Base-by-base conservation (phyloP, 1,140 invertebrate genomes). In the Musca vetustissima region DNA sequence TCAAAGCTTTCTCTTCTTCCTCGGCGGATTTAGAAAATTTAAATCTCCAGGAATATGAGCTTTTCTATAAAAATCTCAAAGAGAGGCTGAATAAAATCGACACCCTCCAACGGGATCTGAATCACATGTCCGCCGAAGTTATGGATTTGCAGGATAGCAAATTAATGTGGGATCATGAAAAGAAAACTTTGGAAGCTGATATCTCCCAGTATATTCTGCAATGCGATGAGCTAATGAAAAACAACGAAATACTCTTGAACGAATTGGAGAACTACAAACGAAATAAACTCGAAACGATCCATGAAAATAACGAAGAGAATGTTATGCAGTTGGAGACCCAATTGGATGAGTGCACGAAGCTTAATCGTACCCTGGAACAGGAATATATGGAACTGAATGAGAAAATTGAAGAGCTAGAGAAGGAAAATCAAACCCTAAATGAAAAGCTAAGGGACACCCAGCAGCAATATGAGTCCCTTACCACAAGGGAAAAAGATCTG, bases 221-320 rank as follows among this genome's bases (percentile, higher is more conserved):
- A 77, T 85, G 88, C 66, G 84, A 84, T 50, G 87, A 89, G 79
- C 85, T 89, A 76, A 88, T 88, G 74, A 88, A 88, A 73, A 89
- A 89, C 76, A 89, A 90, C 73, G 88, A 89, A 74, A 83, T 88
- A 69, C 79, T 90, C 17, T 85, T 89, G 73, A 84, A 85, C 64
- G 87, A 89, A 77, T 84, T 90, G 71, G 84, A 88, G 17, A 83
- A 85, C 22, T 83, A 85, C 67, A 88, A 89, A 78, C 86, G 86
- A 73, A 85, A 85, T 28, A 88, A 88, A 71, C 77, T 90, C 64
- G 87, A 89, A 74, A 88, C 89, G 11, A 90, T 90, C 64, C 86
- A 87, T 53, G 88, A 90, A 80, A 85, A 87, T 2, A 88, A 89
- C 74, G 89, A 90, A 83, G 88, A 89, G 70, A 89, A 86, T 72